Evolutionary conservation across 2,888 invertebrate genomes (phyloP), one percentile per base, ranked within the genome.

Genomic region (Polymixis flavicincta): DNA sequence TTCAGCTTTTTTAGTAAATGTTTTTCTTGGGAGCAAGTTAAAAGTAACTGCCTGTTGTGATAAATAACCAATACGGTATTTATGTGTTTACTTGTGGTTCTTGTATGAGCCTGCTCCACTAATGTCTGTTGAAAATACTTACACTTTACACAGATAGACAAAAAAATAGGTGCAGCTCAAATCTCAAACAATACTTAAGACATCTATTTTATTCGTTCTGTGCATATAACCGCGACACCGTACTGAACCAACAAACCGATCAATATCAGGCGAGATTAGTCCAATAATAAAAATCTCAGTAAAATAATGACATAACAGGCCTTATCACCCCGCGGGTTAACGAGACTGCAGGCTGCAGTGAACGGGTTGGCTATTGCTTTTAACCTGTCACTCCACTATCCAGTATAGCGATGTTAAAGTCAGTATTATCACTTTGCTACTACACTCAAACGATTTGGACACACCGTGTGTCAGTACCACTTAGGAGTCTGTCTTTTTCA

Each of bases 321-420:
- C 4, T 63, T 82, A 80, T 77, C 73, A 52, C 22, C 14, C 55
- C 45, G 6, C 66, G 70, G 70, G 71, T 76, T 83, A 84, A 84
- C 82, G 63, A 77, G 84, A 13, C 76, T n/a, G 72, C 78, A 50
- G 65, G 22, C 80, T n/a, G 70, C 81, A 69, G 80, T 22, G 71
- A 85, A 83, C 83, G 69, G 63, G 84, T 83, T 84, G 57, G 32
- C 50, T 54, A 37, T 73, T 52, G 85, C 83, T 83, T 84, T 83
- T 85, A 83, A 74, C 78, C 85, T 83, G 83, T 82, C 83, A 85
- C 54, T n/a, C 59, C 52, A 77, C 71, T 82, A 82, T 78, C 82
- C 82, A 54, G 72, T 50, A 55, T 50, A 57, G 74, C 77, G 74
- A 74, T 76, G 83, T 74, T 77, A 60, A 64, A 66, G 84, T 61